phyloP scores from a whole-genome alignment of 2,888 invertebrate species.

The Heliconius sara region DNA sequence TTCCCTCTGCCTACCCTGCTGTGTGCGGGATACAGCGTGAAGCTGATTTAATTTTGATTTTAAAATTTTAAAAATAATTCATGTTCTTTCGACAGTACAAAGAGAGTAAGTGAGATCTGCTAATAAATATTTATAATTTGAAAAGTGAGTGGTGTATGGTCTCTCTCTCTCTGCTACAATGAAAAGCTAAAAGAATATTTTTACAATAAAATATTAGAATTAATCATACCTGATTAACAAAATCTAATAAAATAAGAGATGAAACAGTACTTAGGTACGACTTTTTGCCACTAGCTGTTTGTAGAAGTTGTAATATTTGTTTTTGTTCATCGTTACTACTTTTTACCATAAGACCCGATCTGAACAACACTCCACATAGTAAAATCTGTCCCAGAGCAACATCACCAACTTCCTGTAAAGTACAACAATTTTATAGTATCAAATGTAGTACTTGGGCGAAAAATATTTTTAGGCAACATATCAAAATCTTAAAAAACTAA shows the following conservation, averaged over 20 bases:
- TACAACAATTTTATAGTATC: not conserved
- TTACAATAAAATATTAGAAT: not conserved
- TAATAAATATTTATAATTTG: too few relatives aligned
- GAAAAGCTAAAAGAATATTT: too few relatives aligned
- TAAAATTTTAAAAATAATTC: too few relatives aligned
- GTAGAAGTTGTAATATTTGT: constrained; percentile 65
- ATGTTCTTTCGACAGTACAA: not conserved
- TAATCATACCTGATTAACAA: constrained; percentile 80
- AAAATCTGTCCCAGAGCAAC: constrained; percentile 88
- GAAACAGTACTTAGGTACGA: constrained; percentile 85
- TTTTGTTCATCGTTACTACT: constrained; percentile 77
- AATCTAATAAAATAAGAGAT: constrained; percentile 85
- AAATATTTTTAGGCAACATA: not conserved
- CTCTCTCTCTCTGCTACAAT: too few relatives aligned
- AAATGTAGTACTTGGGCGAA: not conserved
- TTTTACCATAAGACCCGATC: constrained; percentile 84
- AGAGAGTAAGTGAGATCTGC: too few relatives aligned
- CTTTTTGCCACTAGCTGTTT: constrained; percentile 84
- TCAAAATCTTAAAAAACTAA: too few relatives aligned
- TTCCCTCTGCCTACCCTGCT: too few relatives aligned
- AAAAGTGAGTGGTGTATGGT: too few relatives aligned
- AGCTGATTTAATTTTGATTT: too few relatives aligned
- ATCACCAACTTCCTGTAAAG: constrained; percentile 88
- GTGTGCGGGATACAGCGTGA: too few relatives aligned
- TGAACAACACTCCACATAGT: constrained; percentile 87